These are phyloP conservation scores for Sebastolobus alascanus DNA, from an alignment of 2,797 vertebrate genomes.

Conservation along the genomic window DNA sequence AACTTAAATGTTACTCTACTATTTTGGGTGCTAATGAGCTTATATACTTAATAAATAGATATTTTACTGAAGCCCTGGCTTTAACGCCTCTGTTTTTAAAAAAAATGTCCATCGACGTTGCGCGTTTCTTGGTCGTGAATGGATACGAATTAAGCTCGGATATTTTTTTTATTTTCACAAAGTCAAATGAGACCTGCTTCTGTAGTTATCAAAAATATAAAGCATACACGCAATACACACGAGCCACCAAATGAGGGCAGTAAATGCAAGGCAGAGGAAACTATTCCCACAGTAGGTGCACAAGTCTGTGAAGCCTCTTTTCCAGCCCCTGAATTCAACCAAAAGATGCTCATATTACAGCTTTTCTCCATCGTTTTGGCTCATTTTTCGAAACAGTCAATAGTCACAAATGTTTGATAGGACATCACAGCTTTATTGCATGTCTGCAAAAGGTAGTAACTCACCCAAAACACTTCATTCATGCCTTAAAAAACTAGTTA, in stretches of 20 bases:
- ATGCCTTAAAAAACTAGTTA: no score
- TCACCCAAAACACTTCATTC: no score
- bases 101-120: background rate
- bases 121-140: background rate
- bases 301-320: background rate
- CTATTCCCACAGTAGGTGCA: background rate
- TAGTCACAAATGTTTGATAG: no score
- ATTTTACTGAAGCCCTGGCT: background rate
- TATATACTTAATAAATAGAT: background rate
- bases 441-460: no score
- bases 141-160: background rate
- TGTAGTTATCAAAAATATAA: background rate
- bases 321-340: background rate
- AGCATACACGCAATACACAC: constrained; percentile 22
- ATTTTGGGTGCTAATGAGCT: background rate
- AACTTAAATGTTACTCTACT: background rate
- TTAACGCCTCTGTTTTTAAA: background rate
- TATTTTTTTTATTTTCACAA: background rate
- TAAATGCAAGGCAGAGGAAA: constrained; percentile 59
- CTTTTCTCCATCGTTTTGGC: no score
- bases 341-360: no score
- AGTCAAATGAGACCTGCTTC: background rate
- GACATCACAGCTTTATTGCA: no score
- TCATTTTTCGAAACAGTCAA: no score
- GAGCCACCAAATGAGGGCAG: constrained; percentile 72